Evolutionary conservation across 2,888 invertebrate species (phyloP).

Genomic region (Drosophila limbata): DNA sequence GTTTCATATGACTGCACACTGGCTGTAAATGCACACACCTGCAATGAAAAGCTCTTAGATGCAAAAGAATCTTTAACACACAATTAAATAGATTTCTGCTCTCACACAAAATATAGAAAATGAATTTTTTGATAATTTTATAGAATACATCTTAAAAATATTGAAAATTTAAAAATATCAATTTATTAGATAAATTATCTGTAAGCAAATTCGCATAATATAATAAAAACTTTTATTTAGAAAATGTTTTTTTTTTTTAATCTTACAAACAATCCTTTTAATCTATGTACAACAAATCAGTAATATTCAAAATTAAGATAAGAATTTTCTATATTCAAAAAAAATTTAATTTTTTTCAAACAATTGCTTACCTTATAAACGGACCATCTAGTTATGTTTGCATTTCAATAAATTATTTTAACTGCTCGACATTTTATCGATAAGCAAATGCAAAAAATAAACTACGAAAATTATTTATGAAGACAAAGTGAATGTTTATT

Average conservation of each 20-base stretch:
- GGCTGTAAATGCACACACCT: constrained; percentile 10
- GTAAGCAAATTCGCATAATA: no score
- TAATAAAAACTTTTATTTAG: no score
- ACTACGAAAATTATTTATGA: constrained; percentile 1
- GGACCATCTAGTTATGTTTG: not conserved
- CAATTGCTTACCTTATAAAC: not conserved
- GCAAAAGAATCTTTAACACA: not conserved
- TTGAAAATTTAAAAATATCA: no score
- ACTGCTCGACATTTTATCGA: not conserved
- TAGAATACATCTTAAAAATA: no score
- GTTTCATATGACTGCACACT: constrained; percentile 57
- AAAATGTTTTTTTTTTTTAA: no score
- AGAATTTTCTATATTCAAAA: not conserved
- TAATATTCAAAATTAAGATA: not conserved
- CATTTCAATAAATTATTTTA: not conserved
- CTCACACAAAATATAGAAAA: no score
- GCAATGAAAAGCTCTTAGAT: not conserved
- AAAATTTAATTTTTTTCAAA: not conserved
- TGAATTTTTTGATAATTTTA: no score
- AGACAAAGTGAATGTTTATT: not conserved
- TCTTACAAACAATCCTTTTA: no score
- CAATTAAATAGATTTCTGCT: not conserved
- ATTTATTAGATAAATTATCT: no score
- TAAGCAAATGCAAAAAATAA: not conserved
- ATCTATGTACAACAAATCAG: no score